Evolutionary conservation across 2,888 invertebrate genomes (phyloP).

Genomic region (Trypoxylon attenuatum): DNA sequence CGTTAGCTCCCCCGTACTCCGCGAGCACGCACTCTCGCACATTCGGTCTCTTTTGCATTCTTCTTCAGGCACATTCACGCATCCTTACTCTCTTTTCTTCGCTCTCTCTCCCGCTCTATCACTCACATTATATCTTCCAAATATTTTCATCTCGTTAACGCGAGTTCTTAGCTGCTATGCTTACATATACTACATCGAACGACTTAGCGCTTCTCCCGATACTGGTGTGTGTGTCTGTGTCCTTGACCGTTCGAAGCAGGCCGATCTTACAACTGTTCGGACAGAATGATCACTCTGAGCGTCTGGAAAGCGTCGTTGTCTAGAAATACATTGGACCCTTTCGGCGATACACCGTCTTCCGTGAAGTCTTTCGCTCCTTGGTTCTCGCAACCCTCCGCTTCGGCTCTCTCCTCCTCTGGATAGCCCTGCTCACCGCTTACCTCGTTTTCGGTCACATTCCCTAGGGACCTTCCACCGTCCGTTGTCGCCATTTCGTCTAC

Average conservation of each 20-base stretch:
- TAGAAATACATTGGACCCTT: slow-evolving; percentile 59
- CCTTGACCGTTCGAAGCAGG: neutral
- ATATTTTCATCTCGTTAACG: slow-evolving; percentile 27
- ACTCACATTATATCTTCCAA: slow-evolving; percentile 10
- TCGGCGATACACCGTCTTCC: slow-evolving; percentile 43
- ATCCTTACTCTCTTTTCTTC: neutral
- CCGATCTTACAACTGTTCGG: slow-evolving; percentile 70
- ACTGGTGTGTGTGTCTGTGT: slow-evolving; percentile 3
- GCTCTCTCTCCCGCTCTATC: neutral
- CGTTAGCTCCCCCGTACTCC: neutral
- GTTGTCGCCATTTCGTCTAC: neutral
- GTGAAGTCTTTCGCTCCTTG: slow-evolving; percentile 7
- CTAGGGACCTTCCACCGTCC: neutral
- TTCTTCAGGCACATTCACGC: neutral
- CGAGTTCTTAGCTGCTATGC: slow-evolving; percentile 29
- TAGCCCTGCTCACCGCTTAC: slow-evolving; percentile 19
- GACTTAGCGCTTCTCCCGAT: slow-evolving; percentile 12
- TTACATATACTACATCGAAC: slow-evolving; percentile 49
- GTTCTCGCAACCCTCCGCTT: slow-evolving; percentile 72
- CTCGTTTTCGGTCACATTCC: neutral
- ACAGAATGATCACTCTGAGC: slow-evolving; percentile 70
- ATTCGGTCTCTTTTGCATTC: slow-evolving; percentile 8
- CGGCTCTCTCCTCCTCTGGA: slow-evolving; percentile 67
- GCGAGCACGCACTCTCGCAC: neutral
- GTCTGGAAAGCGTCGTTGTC: slow-evolving; percentile 71